A percentile compares a stretch with the other conserved stretches of the same genome.
Evolutionary conservation across 2,888 invertebrate species (phyloP).

Genomic region (Seira ritae): DNA sequence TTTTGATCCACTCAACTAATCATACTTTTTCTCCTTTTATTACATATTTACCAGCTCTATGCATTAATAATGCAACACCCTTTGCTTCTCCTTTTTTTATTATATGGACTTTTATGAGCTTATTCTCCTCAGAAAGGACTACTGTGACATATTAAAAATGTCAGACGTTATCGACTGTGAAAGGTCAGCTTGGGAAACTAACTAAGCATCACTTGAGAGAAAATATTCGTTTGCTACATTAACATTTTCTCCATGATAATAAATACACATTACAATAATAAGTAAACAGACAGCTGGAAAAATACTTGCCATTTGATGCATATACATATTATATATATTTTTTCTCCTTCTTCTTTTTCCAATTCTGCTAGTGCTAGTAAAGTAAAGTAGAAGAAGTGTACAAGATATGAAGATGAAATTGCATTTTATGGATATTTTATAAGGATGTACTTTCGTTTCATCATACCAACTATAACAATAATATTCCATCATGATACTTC

Average conservation of each 20-base stretch:
- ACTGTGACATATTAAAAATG: conserved; percentile 61
- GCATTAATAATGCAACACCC: background rate
- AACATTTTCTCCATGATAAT: too few relatives aligned
- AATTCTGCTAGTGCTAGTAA: background rate
- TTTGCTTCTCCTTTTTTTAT: background rate
- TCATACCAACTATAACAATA: too few relatives aligned
- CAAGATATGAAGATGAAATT: background rate
- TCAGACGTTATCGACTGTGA: conserved; percentile 65
- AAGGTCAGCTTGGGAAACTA: conserved; percentile 50
- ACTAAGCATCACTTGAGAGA: conserved; percentile 6
- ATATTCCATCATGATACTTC: background rate
- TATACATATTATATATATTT: background rate
- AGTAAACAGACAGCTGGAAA: conserved; percentile 22
- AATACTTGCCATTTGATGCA: conserved; percentile 10
- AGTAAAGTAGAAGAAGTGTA: too few relatives aligned
- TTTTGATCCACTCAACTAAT: background rate
- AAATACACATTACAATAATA: background rate
- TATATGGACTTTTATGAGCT: background rate
- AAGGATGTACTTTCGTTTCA: background rate
- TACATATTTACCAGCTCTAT: background rate
- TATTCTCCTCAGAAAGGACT: background rate
- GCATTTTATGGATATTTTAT: background rate
- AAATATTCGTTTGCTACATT: background rate
- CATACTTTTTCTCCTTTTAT: background rate
- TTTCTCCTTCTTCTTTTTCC: background rate